Percentiles rank a stretch among this genome's conserved stretches.
Conservation (phyloP, 2,888 invertebrate species). For the Eupeodes luniger region DNA sequence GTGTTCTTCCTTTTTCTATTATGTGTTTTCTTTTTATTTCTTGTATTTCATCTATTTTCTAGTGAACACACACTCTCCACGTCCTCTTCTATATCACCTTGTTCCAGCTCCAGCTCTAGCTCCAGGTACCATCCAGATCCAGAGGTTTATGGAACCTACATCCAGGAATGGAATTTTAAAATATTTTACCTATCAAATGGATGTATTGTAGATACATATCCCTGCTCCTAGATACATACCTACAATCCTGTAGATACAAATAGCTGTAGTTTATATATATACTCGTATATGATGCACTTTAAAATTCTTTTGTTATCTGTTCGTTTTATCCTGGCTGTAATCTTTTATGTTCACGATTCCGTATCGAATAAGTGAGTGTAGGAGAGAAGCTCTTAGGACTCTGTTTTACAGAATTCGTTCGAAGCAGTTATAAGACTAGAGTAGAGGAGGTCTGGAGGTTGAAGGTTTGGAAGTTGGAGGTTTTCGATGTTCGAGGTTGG, state of each 20-base stretch:
- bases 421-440: background rate
- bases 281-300: constrained; percentile 56
- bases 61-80: background rate
- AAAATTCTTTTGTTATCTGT: constrained; percentile 74
- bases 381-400: constrained; percentile 26
- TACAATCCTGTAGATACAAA: too few species aligned
- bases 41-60: background rate
- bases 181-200: constrained; percentile 66
- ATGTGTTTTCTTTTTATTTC: background rate
- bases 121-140: background rate
- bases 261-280: too few species aligned
- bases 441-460: background rate
- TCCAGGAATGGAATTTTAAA: constrained; percentile 67
- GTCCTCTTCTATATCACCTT: background rate
- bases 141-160: background rate
- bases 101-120: background rate
- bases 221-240: too few species aligned
- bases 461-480: too few species aligned
- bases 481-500: background rate
- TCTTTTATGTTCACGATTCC: constrained; percentile 70
- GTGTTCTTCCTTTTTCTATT: background rate
- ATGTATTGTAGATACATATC: constrained; percentile 32
- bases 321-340: constrained; percentile 66
- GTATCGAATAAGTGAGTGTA: constrained; percentile 54
- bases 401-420: constrained; percentile 57